phyloP scores from a whole-genome alignment of 2,113 vertebrate genomes.

The Rhea americana region DNA sequence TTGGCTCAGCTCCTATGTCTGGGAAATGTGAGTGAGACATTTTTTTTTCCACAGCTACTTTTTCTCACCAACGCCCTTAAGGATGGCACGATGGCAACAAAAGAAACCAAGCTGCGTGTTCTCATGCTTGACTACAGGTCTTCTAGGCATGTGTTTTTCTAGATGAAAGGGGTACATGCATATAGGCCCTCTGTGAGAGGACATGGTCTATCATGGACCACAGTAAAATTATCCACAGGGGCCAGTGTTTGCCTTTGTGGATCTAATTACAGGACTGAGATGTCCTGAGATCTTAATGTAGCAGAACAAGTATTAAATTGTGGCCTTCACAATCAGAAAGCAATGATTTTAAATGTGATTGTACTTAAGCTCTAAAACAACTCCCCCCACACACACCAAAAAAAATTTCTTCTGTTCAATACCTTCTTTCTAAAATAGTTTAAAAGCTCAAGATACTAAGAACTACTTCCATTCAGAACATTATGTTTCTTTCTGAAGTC shows the following conservation, averaged over 20 bases:
- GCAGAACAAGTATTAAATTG: neutral
- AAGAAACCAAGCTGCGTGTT: neutral
- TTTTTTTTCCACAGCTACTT: conserved; percentile 20
- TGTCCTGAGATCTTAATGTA: neutral
- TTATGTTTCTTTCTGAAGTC: neutral
- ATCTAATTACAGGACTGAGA: neutral
- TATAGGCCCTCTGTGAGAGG: neutral
- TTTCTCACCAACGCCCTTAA: neutral
- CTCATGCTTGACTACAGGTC: neutral
- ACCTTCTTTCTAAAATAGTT: neutral
- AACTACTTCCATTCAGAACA: neutral
- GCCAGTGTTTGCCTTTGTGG: neutral
- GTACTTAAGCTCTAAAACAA: neutral
- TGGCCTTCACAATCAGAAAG: neutral
- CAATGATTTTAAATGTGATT: neutral
- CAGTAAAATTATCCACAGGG: neutral
- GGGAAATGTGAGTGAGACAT: neutral
- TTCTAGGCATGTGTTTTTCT: neutral
- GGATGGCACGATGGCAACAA: neutral
- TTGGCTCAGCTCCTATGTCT: neutral
- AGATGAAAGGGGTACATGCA: neutral
- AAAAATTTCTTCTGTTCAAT: neutral
- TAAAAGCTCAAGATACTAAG: neutral
- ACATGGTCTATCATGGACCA: neutral
- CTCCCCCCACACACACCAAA: accelerated